Evolutionary conservation across 1,140 invertebrate genomes (phyloP).

Genomic region (silkworm (Bombyx mori)): DNA sequence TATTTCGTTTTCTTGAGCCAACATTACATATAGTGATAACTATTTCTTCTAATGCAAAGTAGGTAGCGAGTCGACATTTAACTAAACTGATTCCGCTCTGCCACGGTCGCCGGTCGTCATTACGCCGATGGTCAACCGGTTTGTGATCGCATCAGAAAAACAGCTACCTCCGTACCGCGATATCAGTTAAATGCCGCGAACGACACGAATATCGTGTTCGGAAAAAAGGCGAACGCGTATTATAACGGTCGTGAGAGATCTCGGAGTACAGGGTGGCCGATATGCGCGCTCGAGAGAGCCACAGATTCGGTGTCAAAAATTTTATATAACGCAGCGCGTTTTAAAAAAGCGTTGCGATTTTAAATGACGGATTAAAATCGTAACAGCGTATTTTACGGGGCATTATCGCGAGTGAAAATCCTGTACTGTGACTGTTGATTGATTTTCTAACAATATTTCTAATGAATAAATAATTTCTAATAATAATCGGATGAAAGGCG

Average conservation of each 20-base stretch:
- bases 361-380: too few species aligned
- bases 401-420: too few species aligned
- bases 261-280: conserved; percentile 38
- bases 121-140: conserved; percentile 60
- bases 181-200: conserved; percentile 3
- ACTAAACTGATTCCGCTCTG: conserved; percentile 32
- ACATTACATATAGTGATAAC: conserved; percentile 12
- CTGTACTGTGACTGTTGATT: too few species aligned
- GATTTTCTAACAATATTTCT: too few species aligned
- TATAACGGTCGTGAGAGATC: conserved; percentile 3
- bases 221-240: conserved; percentile 1
- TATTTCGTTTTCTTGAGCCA: conserved; percentile 10
- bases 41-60: conserved; percentile 51
- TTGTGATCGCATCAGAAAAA: conserved; percentile 65
- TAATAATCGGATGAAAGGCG: too few species aligned
- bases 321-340: conserved; percentile 47
- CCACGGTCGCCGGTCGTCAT: conserved; percentile 38
- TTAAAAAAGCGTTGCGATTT: conserved; percentile 18
- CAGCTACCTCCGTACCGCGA: conserved; percentile 46
- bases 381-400: too few species aligned
- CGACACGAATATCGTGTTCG: conserved; percentile 6
- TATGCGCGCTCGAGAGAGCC: conserved; percentile 40
- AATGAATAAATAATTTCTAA: too few species aligned
- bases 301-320: conserved; percentile 54
- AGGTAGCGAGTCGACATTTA: conserved; percentile 56